Evolutionary conservation across 2,113 vertebrate genomes (phyloP).

Genomic region (Formicarius rufipectus): DNA sequence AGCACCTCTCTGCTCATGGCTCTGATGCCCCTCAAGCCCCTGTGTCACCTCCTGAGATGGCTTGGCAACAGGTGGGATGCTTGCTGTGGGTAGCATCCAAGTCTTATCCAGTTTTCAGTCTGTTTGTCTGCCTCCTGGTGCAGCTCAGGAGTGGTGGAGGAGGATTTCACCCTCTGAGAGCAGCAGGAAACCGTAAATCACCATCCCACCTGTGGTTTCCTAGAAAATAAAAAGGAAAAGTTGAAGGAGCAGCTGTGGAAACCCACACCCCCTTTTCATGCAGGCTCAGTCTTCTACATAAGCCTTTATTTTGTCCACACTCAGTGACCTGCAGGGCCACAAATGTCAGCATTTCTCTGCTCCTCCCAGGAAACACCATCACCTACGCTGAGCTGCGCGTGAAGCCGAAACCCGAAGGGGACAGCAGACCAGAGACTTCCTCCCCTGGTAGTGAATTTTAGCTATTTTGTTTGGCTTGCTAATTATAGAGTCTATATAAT

Average conservation of each 20-base stretch:
- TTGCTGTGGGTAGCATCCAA: not conserved
- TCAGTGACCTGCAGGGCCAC: not conserved
- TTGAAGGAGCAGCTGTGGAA: not conserved
- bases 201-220: not conserved
- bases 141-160: not conserved
- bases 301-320: not conserved
- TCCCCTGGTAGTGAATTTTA: slow-evolving; percentile 1
- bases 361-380: slow-evolving; percentile 11
- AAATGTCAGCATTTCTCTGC: not conserved
- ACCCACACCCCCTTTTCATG: not conserved
- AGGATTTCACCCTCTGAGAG: not conserved
- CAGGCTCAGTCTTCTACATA: not conserved
- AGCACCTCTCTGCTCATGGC: not conserved
- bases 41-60: not conserved
- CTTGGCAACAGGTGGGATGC: not conserved
- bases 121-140: not conserved
- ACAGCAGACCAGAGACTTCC: slow-evolving; percentile 24
- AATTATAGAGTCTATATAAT: no score
- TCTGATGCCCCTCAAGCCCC: not conserved
- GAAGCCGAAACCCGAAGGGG: not conserved
- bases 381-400: slow-evolving; percentile 3
- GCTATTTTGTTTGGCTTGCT: not conserved
- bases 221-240: not conserved
- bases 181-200: slow-evolving; percentile 29
- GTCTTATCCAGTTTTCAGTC: not conserved